Base-by-base conservation (phyloP, 2,113 vertebrate genomes). In the Opisthocomus hoazin region DNA sequence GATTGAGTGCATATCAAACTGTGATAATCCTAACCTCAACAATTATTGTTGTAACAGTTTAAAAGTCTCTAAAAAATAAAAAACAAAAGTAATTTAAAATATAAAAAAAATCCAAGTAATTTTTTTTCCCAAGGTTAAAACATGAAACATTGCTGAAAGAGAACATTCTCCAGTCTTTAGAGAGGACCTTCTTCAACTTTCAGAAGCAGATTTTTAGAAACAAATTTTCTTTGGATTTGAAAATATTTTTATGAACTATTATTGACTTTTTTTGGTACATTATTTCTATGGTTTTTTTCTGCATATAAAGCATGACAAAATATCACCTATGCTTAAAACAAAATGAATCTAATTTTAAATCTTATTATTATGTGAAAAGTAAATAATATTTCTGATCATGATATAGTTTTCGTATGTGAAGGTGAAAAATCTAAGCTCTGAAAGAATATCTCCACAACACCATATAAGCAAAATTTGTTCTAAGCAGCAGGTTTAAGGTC, bases 401-500 rank as follows among this genome's bases (percentile, higher is more conserved):
- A 27, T 20, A 22, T 0, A 73, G 8, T 23, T 93, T 66, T 77
- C 85, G 3, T 41, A 56, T 60, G 41, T 80, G 78, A 93, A 85
- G n/a, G 27, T 88, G 3, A 50, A 41, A 68, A 77, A 83, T 57
- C 32, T 46, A 11, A 26, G 81, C 10, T 87, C 60, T 87, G 39
- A 78, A 84, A 17, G 15, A 60, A 70, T 50, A 85, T 27, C 9
- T 79, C 48, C 75, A 65, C 66, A 95, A 37, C 9, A 8, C 50
- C n/a, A 69, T 58, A 4, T 30, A 75, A 58, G 29, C 36, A 89
- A 32, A 92, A 45, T 66, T 73, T 97, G 36, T 93, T 87, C 82
- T 84, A 81, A 60, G 22, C 60, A 94, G 21, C 24, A 85, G 51
- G 56, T 65, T 73, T 93, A 91, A 91, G 37, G 74, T 95, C 48